Conservation (phyloP, 2,113 vertebrate species). For the Corynorhinus townsendii region DNA sequence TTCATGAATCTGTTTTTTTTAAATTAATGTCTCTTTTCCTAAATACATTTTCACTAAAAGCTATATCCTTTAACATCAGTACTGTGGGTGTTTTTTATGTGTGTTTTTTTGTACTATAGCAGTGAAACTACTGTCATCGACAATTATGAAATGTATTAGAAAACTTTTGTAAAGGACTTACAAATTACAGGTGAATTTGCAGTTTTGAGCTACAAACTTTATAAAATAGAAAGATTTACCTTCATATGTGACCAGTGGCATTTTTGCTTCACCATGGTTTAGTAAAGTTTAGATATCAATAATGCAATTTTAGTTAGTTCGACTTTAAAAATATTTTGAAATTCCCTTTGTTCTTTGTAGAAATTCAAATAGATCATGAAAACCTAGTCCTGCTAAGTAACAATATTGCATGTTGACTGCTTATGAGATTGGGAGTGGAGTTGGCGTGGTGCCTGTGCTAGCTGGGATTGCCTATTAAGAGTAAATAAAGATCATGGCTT, state of each 20-base stretch:
- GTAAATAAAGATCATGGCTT: slow-evolving; percentile 16
- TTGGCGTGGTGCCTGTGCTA: not conserved
- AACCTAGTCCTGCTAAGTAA: not conserved
- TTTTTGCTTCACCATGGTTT: not conserved
- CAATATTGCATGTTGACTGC: not conserved
- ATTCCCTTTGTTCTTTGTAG: slow-evolving; percentile 17
- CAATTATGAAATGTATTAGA: not conserved
- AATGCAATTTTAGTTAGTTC: slow-evolving; percentile 18
- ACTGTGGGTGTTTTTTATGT: not conserved
- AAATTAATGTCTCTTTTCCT: slow-evolving; percentile 11
- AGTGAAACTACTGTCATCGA: not conserved
- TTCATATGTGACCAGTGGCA: not conserved
- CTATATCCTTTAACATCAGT: not conserved
- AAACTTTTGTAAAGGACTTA: not conserved
- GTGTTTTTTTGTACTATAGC: not conserved
- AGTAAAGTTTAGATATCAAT: not conserved
- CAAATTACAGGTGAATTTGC: slow-evolving; percentile 27
- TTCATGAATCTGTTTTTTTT: not conserved
- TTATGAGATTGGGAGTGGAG: not conserved
- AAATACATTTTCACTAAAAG: slow-evolving; percentile 25
- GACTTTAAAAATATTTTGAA: not conserved
- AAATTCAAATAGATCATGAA: not conserved
- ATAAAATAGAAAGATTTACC: slow-evolving; percentile 15
- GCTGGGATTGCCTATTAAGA: not conserved
- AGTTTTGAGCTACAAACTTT: not conserved